Evolutionary conservation across 2,113 vertebrate genomes (phyloP).

Genomic region (Gymnocephalus cernua): DNA sequence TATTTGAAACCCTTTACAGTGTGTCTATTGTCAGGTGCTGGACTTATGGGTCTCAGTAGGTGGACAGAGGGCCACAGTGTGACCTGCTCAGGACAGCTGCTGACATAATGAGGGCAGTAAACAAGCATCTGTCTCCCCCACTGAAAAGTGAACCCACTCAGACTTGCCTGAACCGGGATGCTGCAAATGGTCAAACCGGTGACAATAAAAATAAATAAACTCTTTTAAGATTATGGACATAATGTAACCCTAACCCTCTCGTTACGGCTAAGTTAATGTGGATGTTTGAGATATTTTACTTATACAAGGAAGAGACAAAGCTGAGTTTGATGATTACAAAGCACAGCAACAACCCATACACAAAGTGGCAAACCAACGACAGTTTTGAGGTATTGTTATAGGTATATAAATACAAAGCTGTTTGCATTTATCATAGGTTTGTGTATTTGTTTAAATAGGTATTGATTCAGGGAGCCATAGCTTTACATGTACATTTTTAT

Average conservation of each 20-base stretch:
- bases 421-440: background rate
- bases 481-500: background rate
- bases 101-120: constrained; percentile 88
- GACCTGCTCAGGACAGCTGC: constrained; percentile 82
- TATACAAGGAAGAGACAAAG: background rate
- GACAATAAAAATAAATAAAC: constrained; percentile 23
- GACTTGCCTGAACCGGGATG: constrained; percentile 36
- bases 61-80: constrained; percentile 76
- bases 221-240: constrained; percentile 6
- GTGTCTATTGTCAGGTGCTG: constrained; percentile 66
- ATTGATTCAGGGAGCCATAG: background rate
- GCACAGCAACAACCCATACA: background rate
- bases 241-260: background rate
- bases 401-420: background rate
- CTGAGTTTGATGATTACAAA: background rate
- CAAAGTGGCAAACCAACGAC: background rate
- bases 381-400: background rate
- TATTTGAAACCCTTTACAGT: constrained; percentile 48
- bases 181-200: constrained; percentile 60
- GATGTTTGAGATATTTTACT: background rate
- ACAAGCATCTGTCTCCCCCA: constrained; percentile 83
- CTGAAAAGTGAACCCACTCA: constrained; percentile 69
- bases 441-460: background rate
- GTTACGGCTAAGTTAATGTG: background rate
- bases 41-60: constrained; percentile 78